phyloP scores from a whole-genome alignment of 2,797 vertebrate genomes.

The Mycteria americana region DNA sequence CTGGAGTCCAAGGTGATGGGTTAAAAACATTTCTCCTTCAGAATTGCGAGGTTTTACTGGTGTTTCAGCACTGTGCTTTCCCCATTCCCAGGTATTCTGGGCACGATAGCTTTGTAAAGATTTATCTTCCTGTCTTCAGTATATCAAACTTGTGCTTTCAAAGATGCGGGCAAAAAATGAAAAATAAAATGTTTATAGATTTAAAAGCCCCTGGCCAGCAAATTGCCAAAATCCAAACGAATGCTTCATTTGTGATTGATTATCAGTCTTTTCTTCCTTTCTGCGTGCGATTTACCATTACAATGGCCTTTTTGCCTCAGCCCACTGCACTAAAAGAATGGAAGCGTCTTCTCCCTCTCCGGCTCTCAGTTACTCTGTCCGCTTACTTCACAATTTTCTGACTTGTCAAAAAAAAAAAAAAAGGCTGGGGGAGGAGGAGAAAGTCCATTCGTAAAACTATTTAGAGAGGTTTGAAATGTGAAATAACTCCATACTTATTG shows the following conservation, averaged over 20 bases:
- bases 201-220: conserved; percentile 21
- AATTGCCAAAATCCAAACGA: conserved; percentile 54
- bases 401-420: conserved; percentile 36
- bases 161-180: not conserved
- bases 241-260: conserved; percentile 78
- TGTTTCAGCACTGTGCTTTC: not conserved
- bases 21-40: not conserved
- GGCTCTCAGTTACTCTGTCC: conserved; percentile 30
- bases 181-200: not conserved
- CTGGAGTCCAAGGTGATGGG: not conserved
- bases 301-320: conserved; percentile 87
- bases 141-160: not conserved
- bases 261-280: conserved; percentile 76
- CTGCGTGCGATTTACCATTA: conserved; percentile 88
- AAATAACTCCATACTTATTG: not conserved
- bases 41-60: not conserved
- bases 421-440: not conserved
- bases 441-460: conserved; percentile 1
- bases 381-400: conserved; percentile 64
- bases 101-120: not conserved
- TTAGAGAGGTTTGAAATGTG: not conserved
- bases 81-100: not conserved
- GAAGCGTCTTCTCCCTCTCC: conserved; percentile 64
- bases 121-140: not conserved
- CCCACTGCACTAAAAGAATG: conserved; percentile 85